phyloP scores from a whole-genome alignment of 2,113 vertebrate genomes.

The Alces alces region DNA sequence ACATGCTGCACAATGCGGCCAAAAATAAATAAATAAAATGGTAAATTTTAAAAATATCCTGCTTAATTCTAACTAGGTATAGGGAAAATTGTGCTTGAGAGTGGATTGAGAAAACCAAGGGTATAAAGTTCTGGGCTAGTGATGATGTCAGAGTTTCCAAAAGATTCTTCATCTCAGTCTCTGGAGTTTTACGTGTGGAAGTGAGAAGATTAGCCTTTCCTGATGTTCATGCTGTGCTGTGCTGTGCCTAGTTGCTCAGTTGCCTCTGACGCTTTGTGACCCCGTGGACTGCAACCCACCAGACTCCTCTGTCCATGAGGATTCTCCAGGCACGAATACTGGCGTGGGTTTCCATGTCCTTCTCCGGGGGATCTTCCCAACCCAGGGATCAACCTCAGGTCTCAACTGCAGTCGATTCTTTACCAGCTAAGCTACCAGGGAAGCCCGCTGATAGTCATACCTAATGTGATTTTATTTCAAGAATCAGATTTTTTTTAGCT shows the following conservation, averaged over 20 bases:
- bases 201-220: not conserved
- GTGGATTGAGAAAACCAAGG: not conserved
- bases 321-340: not conserved
- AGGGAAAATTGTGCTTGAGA: conserved; percentile 17
- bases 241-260: not conserved
- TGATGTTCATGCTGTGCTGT: not conserved
- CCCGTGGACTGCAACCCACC: not conserved
- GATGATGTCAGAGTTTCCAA: not conserved
- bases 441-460: not conserved
- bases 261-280: not conserved
- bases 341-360: not conserved
- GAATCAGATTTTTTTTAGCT: not conserved
- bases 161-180: not conserved
- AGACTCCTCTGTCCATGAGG: not conserved
- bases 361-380: not conserved
- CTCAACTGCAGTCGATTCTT: not conserved
- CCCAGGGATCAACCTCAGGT: not conserved
- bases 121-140: not conserved
- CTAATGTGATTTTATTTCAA: not conserved
- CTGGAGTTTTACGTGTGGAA: not conserved
- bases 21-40: not conserved
- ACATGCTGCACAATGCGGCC: not conserved
- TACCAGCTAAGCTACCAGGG: not conserved
- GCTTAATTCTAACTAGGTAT: not conserved
- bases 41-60: not conserved